phyloP scores from a whole-genome alignment of 2,888 invertebrate genomes.

The Ganaspis brasiliensis region DNA sequence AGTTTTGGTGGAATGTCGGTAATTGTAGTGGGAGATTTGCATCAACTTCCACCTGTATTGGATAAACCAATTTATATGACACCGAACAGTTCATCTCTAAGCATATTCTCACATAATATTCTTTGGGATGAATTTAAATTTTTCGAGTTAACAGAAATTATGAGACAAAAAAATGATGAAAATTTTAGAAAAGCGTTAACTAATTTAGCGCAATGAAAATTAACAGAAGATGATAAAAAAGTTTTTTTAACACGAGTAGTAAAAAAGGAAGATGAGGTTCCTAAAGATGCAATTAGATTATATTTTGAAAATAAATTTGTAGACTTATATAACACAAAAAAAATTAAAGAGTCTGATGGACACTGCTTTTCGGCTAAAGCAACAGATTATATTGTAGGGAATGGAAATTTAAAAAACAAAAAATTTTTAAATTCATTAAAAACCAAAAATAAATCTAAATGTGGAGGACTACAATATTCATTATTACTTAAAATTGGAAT shows the following conservation, averaged over 20 bases:
- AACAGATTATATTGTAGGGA: neutral
- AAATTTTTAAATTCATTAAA: neutral
- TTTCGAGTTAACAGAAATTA: conserved; percentile 69
- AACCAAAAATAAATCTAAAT: conserved; percentile 33
- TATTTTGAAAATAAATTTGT: conserved; percentile 9
- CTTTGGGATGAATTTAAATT: conserved; percentile 64
- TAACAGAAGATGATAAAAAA: conserved; percentile 60
- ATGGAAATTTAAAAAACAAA: neutral
- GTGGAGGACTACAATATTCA: conserved; percentile 60
- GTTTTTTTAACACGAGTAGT: conserved; percentile 57
- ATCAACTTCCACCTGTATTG: conserved; percentile 72
- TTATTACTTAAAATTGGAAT: conserved; percentile 62
- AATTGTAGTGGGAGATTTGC: conserved; percentile 73
- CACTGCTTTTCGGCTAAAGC: neutral
- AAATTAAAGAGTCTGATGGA: neutral
- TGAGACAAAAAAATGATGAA: conserved; percentile 68
- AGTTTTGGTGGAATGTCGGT: conserved; percentile 73
- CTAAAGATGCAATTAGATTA: conserved; percentile 33
- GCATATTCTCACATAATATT: conserved; percentile 44
- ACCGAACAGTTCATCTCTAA: conserved; percentile 46
- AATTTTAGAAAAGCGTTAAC: conserved; percentile 65
- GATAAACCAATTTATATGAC: conserved; percentile 62
- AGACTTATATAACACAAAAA: neutral
- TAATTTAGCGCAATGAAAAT: conserved; percentile 61
- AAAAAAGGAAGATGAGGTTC: conserved; percentile 49